Percentiles rank a stretch among this genome's conserved stretches.
Conservation (phyloP, 1,140 invertebrate genomes). For the Notospermus geniculatus region DNA sequence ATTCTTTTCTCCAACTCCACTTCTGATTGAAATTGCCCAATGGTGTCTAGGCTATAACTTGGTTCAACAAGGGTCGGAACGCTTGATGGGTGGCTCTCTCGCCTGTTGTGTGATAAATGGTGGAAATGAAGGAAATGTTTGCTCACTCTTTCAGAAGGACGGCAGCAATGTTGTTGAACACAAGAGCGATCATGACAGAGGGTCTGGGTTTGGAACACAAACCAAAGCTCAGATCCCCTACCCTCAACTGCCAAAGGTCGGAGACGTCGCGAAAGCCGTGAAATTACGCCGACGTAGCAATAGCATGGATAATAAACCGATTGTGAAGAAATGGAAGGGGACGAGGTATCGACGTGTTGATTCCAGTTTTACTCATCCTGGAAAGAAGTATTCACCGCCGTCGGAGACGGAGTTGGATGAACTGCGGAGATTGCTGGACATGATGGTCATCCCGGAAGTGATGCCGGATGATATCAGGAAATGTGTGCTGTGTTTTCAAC, state of each 20-base stretch:
- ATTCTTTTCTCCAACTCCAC: too few relatives aligned
- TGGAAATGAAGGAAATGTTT: too few relatives aligned
- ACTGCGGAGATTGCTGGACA: conserved; percentile 63
- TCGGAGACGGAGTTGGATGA: conserved; percentile 74
- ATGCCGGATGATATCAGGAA: conserved; percentile 75
- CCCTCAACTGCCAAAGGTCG: too few relatives aligned
- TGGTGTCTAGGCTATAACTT: too few relatives aligned
- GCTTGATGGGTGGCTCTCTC: too few relatives aligned
- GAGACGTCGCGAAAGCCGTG: too few relatives aligned
- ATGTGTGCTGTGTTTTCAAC: conserved; percentile 89
- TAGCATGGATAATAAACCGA: conserved; percentile 51
- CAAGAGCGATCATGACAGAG: conserved; percentile 54
- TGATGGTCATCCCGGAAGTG: conserved; percentile 71
- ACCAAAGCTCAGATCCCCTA: too few relatives aligned
- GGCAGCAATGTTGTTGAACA: conserved; percentile 67
- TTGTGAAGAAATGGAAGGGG: conserved; percentile 70
- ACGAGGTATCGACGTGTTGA: conserved; percentile 72
- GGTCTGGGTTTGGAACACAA: conserved; percentile 12
- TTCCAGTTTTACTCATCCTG: conserved; percentile 13
- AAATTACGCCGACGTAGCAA: conserved; percentile 30
- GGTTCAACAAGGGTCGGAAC: too few relatives aligned
- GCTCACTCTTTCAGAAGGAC: conserved; percentile 36
- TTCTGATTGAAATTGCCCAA: too few relatives aligned
- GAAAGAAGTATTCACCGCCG: conserved; percentile 15
- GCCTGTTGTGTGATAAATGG: too few relatives aligned